phyloP scores from a whole-genome alignment of 2,888 invertebrate genomes.

The Fabriciana adippe region DNA sequence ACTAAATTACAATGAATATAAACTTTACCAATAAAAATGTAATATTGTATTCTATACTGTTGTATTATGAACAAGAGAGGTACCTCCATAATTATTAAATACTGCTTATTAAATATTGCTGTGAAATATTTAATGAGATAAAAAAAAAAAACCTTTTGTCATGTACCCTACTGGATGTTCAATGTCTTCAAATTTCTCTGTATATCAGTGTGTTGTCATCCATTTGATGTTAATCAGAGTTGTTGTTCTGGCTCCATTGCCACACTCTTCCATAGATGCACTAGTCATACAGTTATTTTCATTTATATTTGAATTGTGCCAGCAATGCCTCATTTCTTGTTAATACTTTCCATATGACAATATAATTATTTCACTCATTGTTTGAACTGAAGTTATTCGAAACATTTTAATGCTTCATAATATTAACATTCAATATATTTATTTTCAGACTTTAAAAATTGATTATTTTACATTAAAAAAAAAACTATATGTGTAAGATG shows the following conservation, averaged over 20 bases:
- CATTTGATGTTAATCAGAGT: constrained; percentile 50
- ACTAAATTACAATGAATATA: no score
- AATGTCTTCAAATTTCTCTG: constrained; percentile 58
- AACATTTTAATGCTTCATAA: no score
- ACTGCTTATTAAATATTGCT: no score
- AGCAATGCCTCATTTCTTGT: constrained; percentile 20
- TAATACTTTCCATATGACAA: background rate
- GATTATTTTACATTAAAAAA: no score
- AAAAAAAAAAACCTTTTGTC: background rate
- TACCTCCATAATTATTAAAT: background rate
- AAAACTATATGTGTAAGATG: no score
- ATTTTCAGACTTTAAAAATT: no score
- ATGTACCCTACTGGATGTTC: constrained; percentile 51
- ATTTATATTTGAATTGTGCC: constrained; percentile 19
- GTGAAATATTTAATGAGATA: no score
- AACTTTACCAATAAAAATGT: no score
- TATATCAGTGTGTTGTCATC: constrained; percentile 51
- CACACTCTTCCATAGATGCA: constrained; percentile 41
- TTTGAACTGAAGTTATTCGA: no score
- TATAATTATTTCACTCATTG: no score
- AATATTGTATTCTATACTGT: background rate
- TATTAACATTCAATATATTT: no score
- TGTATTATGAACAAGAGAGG: background rate
- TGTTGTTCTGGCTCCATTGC: constrained; percentile 44
- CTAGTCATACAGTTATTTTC: constrained; percentile 32